Base-by-base conservation (phyloP, 2,113 vertebrate genomes). In the Melospiza melodia region DNA sequence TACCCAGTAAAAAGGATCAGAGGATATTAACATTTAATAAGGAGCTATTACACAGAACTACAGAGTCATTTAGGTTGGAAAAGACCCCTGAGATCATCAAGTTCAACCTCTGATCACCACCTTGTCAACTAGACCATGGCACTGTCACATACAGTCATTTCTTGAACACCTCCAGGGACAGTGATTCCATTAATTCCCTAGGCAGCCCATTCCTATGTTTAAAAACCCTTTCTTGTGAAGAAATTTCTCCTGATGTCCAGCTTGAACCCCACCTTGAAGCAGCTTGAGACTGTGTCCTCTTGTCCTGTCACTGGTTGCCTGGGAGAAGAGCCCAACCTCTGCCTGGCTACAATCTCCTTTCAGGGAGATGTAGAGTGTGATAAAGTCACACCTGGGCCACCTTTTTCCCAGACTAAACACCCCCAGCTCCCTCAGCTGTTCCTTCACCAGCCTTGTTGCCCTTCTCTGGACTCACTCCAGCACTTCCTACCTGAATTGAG, bases 1-100 rank as follows among this genome's bases (percentile, higher is more conserved):
- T 58, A 69, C 6, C 44, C 37, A 89, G 24, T 79, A 69, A 91
- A 92, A 89, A 89, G 55, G 37, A 95, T 59, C 20, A 89, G 62
- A 91, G 23, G 25, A 84, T 28, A 69, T 80, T 87, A 94, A 66
- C 62, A 87, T 55, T 89, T 93, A 79, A 79, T 73, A 89, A n/a
- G 28, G 46, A 76, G 62, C 46, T 43, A 62, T 85, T 91, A 55
- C 30, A 55, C 6, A 76, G 39, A 68, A 75, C 22, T 24, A 82
- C 24, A 68, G 30, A 41, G 37, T 31, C 30, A 15, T 62, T 62
- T 41, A 55, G 48, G 11, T 48, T 76, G 62, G 30, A 76, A 62
- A 55, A 68, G 14, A 35, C 14, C n/a, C n/a, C 41, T 25, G 30
- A 48, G 30, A 24, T 41, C 37, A 39, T 39, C 30, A 21, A 68